Evolutionary conservation across 1,140 invertebrate genomes (phyloP), one percentile per base, ranked within the genome.

Genomic region (Pemphigus obesinymphae): DNA sequence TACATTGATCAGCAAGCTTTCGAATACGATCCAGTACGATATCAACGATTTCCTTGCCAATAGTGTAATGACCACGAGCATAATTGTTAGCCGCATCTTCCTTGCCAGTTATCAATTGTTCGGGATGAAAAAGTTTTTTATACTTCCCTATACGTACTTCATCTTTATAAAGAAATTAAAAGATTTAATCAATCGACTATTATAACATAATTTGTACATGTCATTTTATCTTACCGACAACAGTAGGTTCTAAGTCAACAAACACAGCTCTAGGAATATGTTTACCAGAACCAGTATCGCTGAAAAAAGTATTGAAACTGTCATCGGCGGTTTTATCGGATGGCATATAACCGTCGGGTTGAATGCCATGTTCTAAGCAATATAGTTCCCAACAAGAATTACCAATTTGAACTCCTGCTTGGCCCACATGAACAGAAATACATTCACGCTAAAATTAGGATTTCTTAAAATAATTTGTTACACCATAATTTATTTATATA

Each of bases 251-350:
- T 83, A 96, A 88, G 87, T 96, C 95, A 6, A 96, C 93, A 86
- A 95, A 96, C 17, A 94, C 92, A 15, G 94, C 94, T 83, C 94
- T 84, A 2, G 94, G 94, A 26, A 96, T 94, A 87, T 96, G 94
- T 86, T 96, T 96, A 72, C 93, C 95, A 61, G 93, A 90, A 29
- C 93, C 93, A 58, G 94, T 97, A 88, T 97, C 95, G 84, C 92
- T 94, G 89, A 96, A 96, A 87, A 96, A 96, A 13, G 94, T 95
- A 86, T n/a, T n/a, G n/a, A n/a, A n/a, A n/a, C n/a, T n/a, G n/a
- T n/a, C n/a, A n/a, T n/a, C n/a, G n/a, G n/a, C n/a, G n/a, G n/a
- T n/a, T n/a, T n/a, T n/a, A n/a, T n/a, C n/a, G n/a, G n/a, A n/a
- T n/a, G n/a, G n/a, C n/a, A n/a, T n/a, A n/a, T n/a, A n/a, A n/a